phyloP scores from a whole-genome alignment of 2,888 invertebrate genomes.

The Abrostola tripartita region DNA sequence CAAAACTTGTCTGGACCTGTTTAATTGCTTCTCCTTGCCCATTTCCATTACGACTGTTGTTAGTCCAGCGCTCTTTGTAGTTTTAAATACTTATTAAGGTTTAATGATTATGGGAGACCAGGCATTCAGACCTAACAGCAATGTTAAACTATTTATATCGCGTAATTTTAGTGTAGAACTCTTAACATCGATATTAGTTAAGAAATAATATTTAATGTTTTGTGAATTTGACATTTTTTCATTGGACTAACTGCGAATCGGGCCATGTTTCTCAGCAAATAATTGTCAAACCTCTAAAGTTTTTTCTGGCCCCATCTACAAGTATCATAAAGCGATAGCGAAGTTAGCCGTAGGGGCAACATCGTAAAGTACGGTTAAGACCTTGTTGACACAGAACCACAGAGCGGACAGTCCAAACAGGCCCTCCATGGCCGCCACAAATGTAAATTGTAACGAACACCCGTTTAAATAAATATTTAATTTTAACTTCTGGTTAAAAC shows the following conservation, averaged over 20 bases:
- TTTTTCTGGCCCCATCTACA: slow-evolving; percentile 3
- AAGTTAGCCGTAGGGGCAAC: slow-evolving; percentile 15
- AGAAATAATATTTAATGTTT: not conserved
- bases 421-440: slow-evolving; percentile 32
- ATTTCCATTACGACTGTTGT: slow-evolving; percentile 55
- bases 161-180: not conserved
- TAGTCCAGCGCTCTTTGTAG: slow-evolving; percentile 50
- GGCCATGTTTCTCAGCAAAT: no score
- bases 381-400: slow-evolving; percentile 54
- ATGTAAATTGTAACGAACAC: slow-evolving; percentile 41
- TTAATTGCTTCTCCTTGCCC: slow-evolving; percentile 65
- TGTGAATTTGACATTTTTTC: no score
- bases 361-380: slow-evolving; percentile 32
- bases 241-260: no score
- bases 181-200: not conserved
- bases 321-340: slow-evolving; percentile 9
- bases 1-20: slow-evolving; percentile 62
- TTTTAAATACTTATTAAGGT: slow-evolving; percentile 50
- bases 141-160: slow-evolving; percentile 12
- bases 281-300: no score
- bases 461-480: slow-evolving; percentile 20
- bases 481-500: slow-evolving; percentile 18
- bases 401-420: slow-evolving; percentile 53
- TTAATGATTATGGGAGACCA: slow-evolving; percentile 56
- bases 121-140: slow-evolving; percentile 33